Conservation (phyloP, 2,888 invertebrate genomes). For the Nomada goodeniana region DNA sequence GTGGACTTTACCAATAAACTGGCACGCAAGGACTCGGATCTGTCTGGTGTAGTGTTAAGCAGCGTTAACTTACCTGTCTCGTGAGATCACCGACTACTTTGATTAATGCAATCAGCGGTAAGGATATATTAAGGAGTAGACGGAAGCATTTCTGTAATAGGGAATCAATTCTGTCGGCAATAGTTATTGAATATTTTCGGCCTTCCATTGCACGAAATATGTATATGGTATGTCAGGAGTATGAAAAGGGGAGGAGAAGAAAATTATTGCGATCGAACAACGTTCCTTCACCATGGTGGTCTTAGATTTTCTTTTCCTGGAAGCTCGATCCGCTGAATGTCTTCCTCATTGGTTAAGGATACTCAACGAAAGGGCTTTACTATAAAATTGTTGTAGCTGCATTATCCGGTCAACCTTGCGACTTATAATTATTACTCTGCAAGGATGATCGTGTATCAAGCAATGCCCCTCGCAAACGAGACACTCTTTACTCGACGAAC, state of each 20-base stretch:
- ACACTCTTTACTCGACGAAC: no score
- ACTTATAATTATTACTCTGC: no score
- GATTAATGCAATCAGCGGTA: conserved; percentile 2
- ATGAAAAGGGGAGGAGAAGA: background rate
- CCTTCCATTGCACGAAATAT: background rate
- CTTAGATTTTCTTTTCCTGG: background rate
- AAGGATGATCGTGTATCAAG: no score
- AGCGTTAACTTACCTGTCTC: background rate
- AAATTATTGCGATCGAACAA: background rate
- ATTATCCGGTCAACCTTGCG: no score
- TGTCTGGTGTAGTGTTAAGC: conserved; percentile 8
- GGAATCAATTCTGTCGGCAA: background rate
- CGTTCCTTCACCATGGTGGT: background rate
- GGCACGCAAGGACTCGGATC: conserved; percentile 1
- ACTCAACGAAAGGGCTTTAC: background rate
- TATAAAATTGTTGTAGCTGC: no score
- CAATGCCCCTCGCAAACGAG: no score
- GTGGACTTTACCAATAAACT: background rate
- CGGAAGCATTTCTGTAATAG: background rate
- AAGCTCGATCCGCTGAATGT: background rate
- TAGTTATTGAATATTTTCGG: background rate
- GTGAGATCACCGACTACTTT: background rate
- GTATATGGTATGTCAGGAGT: no score
- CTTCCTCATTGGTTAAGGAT: background rate
- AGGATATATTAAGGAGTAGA: background rate